Evolutionary conservation across 2,113 vertebrate species (phyloP), one percentile per base, ranked within the genome.

Genomic region (Propithecus coquereli): DNA sequence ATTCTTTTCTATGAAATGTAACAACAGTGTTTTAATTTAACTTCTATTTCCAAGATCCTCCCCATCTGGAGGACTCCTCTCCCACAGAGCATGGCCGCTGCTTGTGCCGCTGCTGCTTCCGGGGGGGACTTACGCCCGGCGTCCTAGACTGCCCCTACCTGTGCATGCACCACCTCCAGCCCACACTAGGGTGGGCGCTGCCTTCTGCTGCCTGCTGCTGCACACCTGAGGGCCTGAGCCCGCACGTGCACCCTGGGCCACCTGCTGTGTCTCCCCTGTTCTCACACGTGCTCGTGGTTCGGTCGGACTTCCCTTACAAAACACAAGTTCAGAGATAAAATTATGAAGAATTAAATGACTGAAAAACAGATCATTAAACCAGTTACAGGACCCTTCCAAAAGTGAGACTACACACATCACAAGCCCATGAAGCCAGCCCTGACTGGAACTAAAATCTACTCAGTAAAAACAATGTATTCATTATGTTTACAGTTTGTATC

Each of bases 121-220:
- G 1, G 63, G 17, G 20, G 54, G 50, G 32, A n/a, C 32, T 43
- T 43, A 43, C 40, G 40, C 40, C 11, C 10, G 34, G 40, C 18
- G 2, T 40, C 5, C 1, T 20, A 3, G 61, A n/a, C 3, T 20
- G 47, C 61, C 23, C 37, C 22, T 16, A 22, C 25, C 5, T 40
- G 10, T 37, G 34, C 11, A 8, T 2, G 10, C 8, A 9, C 5
- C 1, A 6, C 16, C 52, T 30, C 32, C 25, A 66, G 40, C 30
- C 13, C 34, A 10, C 4, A 1, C 43, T 37, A 11, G 5, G 18
- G 16, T 13, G 3, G 5, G 17, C 11, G 4, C 2, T 23, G 6
- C 8, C 16, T 0, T 22, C 22, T 54, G 7, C 6, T 4, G 9
- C 27, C 11, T n/a, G 18, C 37, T 40, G 2, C 6, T 25, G 40